phyloP scores from a whole-genome alignment of 2,113 vertebrate species.

The Trichechus manatus region DNA sequence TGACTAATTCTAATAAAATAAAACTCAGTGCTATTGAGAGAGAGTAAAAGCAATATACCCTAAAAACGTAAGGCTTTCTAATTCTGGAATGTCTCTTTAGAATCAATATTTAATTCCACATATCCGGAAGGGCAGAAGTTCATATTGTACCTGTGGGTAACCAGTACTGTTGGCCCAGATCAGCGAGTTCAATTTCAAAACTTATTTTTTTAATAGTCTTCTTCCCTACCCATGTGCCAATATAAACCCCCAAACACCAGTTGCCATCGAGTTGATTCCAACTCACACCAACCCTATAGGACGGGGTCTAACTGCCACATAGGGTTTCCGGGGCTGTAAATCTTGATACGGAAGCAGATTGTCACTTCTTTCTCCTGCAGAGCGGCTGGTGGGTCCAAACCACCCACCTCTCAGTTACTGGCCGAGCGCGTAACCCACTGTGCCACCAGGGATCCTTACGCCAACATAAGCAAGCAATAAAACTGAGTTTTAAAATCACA shows the following conservation, averaged over 20 bases:
- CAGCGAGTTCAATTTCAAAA: slow-evolving; percentile 37
- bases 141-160: neutral
- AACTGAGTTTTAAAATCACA: neutral
- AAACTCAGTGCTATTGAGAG: neutral
- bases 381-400: too few relatives aligned
- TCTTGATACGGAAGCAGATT: too few relatives aligned
- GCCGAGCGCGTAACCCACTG: too few relatives aligned
- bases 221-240: neutral
- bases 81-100: slow-evolving; percentile 36
- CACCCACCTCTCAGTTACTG: too few relatives aligned
- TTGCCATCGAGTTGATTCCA: too few relatives aligned
- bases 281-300: too few relatives aligned
- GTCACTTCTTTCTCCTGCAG: too few relatives aligned
- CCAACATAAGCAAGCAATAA: neutral
- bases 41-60: neutral
- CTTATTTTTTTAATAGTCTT: neutral
- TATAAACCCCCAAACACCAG: neutral
- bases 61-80: slow-evolving; percentile 34
- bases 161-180: neutral
- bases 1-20: slow-evolving; percentile 38
- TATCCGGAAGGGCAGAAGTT: slow-evolving; percentile 10
- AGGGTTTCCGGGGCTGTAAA: too few relatives aligned
- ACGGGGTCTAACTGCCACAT: too few relatives aligned
- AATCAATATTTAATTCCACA: slow-evolving; percentile 66
- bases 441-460: too few relatives aligned